Evolutionary conservation across 2,113 vertebrate species (phyloP), one percentile per base, ranked within the genome.

Genomic region (Solea solea): DNA sequence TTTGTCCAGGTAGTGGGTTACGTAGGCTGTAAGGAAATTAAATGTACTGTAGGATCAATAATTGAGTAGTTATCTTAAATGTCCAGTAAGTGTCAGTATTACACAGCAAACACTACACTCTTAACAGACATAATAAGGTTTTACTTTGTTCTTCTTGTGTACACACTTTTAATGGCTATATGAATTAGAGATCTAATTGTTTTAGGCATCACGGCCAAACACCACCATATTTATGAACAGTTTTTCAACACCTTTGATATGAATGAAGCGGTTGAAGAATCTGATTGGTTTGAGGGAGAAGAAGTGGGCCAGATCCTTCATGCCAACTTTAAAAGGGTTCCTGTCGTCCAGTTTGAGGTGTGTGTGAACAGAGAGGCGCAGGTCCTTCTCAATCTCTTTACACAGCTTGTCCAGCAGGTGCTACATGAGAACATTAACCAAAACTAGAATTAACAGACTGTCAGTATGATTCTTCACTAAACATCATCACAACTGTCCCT

Each of bases 1-100:
- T 93, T 98, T 98, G 80, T 99, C 98, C 91, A 99, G 89, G 81
- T 99, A 99, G 83, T 99, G 98, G 27, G 97, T 99, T 78, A 99
- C 97, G 39, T 97, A 96, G 54, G 96, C 98, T 99, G 90, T 40
- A 63, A 41, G 39, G 16, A 67, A 28, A 66, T 46, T 13, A 58
- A 44, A 16, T 49, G 16, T 34, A 34, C 28, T 34, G 28, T 6
- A 4, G 11, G 12, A 48, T 48, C 45, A 48, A 46, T 46, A 13
- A 13, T 13, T 46, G 12, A 12, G 45, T 10, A 15, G 25, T 0
- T 8, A 16, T 41, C 0, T 58, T 55, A n/a, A 8, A 51, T 56
- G 61, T 25, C 7, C 59, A 71, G 50, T 45, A 79, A 50, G 42
- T 48, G 57, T 45, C 57, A 50, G 15, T 14, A 49, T 41, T 16